Evolutionary conservation across 1,140 invertebrate species (phyloP), one percentile per base, ranked within the genome.

Genomic region (Luehdorfia chinensis): DNA sequence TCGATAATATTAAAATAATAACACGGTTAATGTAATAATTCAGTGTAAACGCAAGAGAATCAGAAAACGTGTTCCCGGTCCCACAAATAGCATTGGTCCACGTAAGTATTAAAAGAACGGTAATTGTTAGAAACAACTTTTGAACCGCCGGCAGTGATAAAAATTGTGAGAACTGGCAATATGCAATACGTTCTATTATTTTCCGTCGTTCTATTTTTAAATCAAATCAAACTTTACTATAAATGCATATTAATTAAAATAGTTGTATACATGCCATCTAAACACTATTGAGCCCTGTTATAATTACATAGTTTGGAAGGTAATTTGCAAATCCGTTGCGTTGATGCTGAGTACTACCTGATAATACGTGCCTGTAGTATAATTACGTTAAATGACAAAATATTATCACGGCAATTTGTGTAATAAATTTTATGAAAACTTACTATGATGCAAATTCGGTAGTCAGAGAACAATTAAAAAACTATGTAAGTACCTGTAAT

Each of bases 401-500:
- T n/a, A n/a, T n/a, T n/a, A n/a, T n/a, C n/a, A n/a, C n/a, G n/a
- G n/a, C n/a, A n/a, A n/a, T n/a, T n/a, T n/a, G n/a, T n/a, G n/a
- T n/a, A n/a, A n/a, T n/a, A n/a, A n/a, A n/a, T n/a, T n/a, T n/a
- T n/a, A n/a, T n/a, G n/a, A n/a, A n/a, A n/a, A n/a, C n/a, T n/a
- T n/a, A n/a, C n/a, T n/a, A n/a, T n/a, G n/a, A n/a, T n/a, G n/a
- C n/a, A n/a, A n/a, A n/a, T n/a, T n/a, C n/a, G n/a, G n/a, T n/a
- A n/a, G n/a, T n/a, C n/a, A n/a, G n/a, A n/a, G n/a, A n/a, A n/a
- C n/a, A n/a, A n/a, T n/a, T n/a, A n/a, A n/a, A n/a, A 6, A 21
- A 3, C 19, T 21, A 21, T 53, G 59, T 66, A 60, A 73, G 87
- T 88, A 93, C 92, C 91, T 90, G 91, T 77, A 93, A 87, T 73